Evolutionary conservation across 2,113 vertebrate genomes (phyloP), one percentile per base, ranked within the genome.

Genomic region (Platysternon megacephalum): DNA sequence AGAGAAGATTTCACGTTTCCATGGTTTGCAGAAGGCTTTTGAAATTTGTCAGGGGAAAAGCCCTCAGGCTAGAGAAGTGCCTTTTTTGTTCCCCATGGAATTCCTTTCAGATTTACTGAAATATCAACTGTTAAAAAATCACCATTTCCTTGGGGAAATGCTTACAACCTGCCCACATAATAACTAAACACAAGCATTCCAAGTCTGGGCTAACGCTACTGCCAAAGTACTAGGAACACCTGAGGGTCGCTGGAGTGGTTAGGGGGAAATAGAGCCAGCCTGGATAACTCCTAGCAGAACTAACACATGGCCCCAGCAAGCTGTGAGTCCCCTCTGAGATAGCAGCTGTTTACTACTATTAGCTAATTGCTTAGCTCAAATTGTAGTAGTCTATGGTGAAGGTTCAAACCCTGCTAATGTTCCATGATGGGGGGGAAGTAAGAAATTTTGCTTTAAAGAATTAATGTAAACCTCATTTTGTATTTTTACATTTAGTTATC

Each of bases 31-130:
- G 90, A 78, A 82, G 93, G 72, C 52, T 83, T 89, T 79, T 92
- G 86, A 90, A 96, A 86, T 92, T 86, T 79, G 92, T 81, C 61
- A 65, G 56, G 55, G 86, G 72, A 19, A 65, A 95, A 95, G 51
- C 78, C 85, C 83, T 93, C 80, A 87, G 85, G 82, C 86, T 93
- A 61, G 17, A 78, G 87, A 79, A 86, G 6, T 65, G 10, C 1
- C 2, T 13, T 42, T 51, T 72, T 56, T 76, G 1, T 17, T 76
- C 2, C 58, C 95, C 8, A 3, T 87, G 2, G 52, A 88, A 88
- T 81, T 91, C 8, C 52, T 72, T 83, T 94, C 51, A 85, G 65
- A 90, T 81, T 72, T 49, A 42, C 88, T 94, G 90, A 92, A 93
- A 87, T 72, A 82, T 3, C 88, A 93, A 53, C 48, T 39, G 13